Evolutionary conservation across 2,113 vertebrate species (phyloP).

Genomic region (Sterna hirundo): DNA sequence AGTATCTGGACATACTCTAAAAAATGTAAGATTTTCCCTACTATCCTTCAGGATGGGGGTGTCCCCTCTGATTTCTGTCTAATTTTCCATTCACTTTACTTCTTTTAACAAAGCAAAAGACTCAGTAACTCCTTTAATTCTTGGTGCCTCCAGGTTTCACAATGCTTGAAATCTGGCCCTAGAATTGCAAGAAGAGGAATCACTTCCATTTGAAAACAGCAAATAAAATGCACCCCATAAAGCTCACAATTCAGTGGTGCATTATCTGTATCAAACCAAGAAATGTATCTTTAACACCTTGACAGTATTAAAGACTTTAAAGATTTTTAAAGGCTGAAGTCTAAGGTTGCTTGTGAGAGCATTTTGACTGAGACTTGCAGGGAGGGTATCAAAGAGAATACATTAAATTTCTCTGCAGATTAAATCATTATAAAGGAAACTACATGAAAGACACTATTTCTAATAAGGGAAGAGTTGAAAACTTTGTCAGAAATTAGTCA

Average conservation of each 20-base stretch:
- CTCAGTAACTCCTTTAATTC: background rate
- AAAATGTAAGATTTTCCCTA: background rate
- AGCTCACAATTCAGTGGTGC: background rate
- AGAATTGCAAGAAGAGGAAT: background rate
- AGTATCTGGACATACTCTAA: background rate
- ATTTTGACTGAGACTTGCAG: background rate
- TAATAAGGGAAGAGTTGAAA: constrained; percentile 22
- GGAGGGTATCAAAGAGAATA: constrained; percentile 44
- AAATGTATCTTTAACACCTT: background rate
- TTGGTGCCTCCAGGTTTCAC: background rate
- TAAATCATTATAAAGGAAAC: constrained; percentile 32
- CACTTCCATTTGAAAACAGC: background rate
- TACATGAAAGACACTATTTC: constrained; percentile 44
- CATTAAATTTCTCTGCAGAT: constrained; percentile 32
- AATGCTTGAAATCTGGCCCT: background rate
- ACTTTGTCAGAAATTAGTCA: constrained; percentile 33
- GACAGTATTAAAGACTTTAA: background rate
- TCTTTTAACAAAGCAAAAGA: background rate
- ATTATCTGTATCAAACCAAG: background rate
- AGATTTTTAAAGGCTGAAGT: background rate
- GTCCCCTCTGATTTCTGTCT: background rate
- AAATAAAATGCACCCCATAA: background rate
- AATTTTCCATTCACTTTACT: background rate
- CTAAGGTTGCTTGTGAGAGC: constrained; percentile 1
- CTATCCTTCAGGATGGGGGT: background rate